Evolutionary conservation across 2,888 invertebrate species (phyloP).

Genomic region (Aporophyla nigra): DNA sequence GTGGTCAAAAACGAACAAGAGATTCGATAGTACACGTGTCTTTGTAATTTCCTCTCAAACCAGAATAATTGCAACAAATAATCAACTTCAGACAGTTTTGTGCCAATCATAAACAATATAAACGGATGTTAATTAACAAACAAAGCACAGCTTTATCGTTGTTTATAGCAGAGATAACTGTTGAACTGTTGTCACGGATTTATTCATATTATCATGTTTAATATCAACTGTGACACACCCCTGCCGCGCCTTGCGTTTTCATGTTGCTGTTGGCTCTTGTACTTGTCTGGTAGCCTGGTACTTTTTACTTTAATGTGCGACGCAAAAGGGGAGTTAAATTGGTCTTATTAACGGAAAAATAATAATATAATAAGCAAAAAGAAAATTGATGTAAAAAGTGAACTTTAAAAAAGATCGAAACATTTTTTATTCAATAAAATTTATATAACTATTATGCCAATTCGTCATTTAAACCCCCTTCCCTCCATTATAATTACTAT

Average conservation of each 20-base stretch:
- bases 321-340: no score
- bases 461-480: neutral
- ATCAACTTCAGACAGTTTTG: conserved; percentile 9
- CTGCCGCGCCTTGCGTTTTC: conserved; percentile 48
- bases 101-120: conserved; percentile 28
- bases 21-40: neutral
- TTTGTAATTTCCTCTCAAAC: neutral
- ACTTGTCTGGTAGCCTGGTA: conserved; percentile 32
- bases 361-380: no score
- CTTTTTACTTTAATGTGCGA: neutral
- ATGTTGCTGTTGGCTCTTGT: conserved; percentile 11
- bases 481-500: neutral
- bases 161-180: conserved; percentile 58
- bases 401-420: no score
- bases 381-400: no score
- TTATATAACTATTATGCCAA: neutral
- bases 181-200: conserved; percentile 52
- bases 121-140: conserved; percentile 47
- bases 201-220: conserved; percentile 48
- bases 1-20: neutral
- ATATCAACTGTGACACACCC: conserved; percentile 60
- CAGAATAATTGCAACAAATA: neutral
- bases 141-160: conserved; percentile 35
- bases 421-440: no score
- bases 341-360: no score